phyloP scores from a whole-genome alignment of 2,797 vertebrate genomes.

The Chromis chromis region DNA sequence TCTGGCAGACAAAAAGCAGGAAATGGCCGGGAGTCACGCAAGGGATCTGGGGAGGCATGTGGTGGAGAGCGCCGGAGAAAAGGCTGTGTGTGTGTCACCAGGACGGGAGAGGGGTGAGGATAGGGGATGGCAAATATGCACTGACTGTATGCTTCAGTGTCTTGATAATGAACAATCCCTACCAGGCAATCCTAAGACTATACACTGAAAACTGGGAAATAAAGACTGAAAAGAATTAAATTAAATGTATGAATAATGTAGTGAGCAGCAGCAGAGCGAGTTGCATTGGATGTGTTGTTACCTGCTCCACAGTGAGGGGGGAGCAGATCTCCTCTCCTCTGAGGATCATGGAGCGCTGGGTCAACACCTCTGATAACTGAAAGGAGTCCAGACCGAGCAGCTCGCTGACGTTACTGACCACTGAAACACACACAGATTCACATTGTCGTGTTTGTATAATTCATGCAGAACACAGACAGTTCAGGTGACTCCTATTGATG shows the following conservation, averaged over 20 bases:
- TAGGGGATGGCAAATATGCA: conserved; percentile 47
- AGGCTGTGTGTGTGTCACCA: conserved; percentile 64
- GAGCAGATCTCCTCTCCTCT: conserved; percentile 95
- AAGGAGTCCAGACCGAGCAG: conserved; percentile 91
- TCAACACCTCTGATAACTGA: conserved; percentile 93
- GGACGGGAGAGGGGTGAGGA: conserved; percentile 35
- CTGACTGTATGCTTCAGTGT: conserved; percentile 40
- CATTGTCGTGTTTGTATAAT: conserved; percentile 15
- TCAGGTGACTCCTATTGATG: conserved; percentile 48
- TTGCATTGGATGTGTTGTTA: conserved; percentile 69
- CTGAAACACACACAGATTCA: conserved; percentile 76
- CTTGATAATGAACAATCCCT: conserved; percentile 12
- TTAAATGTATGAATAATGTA: too few relatives aligned
- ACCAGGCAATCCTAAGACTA: conserved; percentile 8
- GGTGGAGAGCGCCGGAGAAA: conserved; percentile 56
- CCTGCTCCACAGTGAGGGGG: conserved; percentile 93
- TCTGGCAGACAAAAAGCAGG: conserved; percentile 86
- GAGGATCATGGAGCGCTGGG: conserved; percentile 94
- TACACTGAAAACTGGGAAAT: conserved; percentile 17
- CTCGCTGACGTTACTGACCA: conserved; percentile 90
- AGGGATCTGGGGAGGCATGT: conserved; percentile 80
- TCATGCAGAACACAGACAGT: conserved; percentile 16
- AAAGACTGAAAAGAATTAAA: not conserved
- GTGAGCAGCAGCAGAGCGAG: too few relatives aligned
- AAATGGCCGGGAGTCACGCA: conserved; percentile 86